phyloP scores from a whole-genome alignment of 2,797 vertebrate genomes.

The Esox lucius region DNA sequence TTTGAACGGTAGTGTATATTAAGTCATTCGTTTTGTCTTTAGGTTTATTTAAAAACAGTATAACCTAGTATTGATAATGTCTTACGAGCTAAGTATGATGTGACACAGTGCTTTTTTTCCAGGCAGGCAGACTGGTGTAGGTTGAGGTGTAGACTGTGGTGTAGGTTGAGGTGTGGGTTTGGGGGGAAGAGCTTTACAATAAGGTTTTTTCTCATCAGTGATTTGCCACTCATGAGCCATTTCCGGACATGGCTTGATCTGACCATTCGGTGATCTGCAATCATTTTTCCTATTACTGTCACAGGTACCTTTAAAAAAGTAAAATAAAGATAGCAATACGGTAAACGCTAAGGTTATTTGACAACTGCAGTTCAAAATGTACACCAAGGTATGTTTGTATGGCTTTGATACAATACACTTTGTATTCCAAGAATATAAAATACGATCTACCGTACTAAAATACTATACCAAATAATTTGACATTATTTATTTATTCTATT shows the following conservation, averaged over 20 bases:
- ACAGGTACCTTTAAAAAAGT: conserved; percentile 76
- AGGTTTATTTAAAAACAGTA: conserved; percentile 75
- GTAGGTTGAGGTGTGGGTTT: too few species aligned
- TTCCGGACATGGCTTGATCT: conserved; percentile 55
- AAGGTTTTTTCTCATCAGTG: conserved; percentile 56
- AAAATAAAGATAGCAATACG: not conserved
- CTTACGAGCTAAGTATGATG: conserved; percentile 63
- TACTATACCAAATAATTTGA: too few species aligned
- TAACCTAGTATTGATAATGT: not conserved
- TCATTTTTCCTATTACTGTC: conserved; percentile 83
- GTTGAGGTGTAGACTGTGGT: fast-evolving
- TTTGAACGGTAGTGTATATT: too few species aligned
- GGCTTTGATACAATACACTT: too few species aligned
- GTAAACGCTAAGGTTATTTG: not conserved
- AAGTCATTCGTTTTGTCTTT: conserved; percentile 82
- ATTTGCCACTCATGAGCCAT: conserved; percentile 81
- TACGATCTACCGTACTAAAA: too few species aligned
- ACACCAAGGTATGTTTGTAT: too few species aligned
- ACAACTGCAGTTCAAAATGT: not conserved
- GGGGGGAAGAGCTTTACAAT: not conserved
- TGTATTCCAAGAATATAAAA: too few species aligned
- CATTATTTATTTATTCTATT: too few species aligned
- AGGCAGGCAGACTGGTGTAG: fast-evolving
- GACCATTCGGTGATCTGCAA: conserved; percentile 78
- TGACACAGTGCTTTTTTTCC: conserved; percentile 56